Percentiles rank a stretch among this genome's conserved stretches.
These are phyloP conservation scores for Lacanobia wlatinum DNA, from an alignment of 2,888 invertebrate species.

Conservation along the genomic window DNA sequence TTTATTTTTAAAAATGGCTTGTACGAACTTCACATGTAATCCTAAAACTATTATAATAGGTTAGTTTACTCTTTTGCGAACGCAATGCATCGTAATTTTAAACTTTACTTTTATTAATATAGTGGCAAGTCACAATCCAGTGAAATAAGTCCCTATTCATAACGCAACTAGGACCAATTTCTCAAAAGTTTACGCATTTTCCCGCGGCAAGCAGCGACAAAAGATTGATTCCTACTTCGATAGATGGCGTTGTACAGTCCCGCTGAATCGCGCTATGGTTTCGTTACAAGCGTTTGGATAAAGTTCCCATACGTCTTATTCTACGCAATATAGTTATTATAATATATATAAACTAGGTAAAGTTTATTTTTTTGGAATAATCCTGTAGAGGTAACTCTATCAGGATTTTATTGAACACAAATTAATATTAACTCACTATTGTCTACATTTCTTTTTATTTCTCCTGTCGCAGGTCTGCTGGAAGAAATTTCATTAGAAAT, in stretches of 20 bases:
- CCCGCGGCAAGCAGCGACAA: not conserved
- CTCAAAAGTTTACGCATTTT: not conserved
- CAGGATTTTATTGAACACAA: not conserved
- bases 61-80: too few species aligned
- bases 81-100: too few species aligned
- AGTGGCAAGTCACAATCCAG: not conserved
- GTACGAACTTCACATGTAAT: not conserved
- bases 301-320: not conserved
- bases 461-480: too few species aligned
- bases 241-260: constrained; percentile 22
- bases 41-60: not conserved
- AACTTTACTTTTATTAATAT: too few species aligned
- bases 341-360: too few species aligned
- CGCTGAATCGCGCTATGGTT: constrained; percentile 4
- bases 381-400: not conserved
- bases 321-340: too few species aligned
- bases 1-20: not conserved
- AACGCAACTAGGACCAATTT: not conserved
- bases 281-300: not conserved
- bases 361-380: not conserved
- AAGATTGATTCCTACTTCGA: not conserved
- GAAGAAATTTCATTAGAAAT: too few species aligned
- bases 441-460: too few species aligned
- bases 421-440: too few species aligned
- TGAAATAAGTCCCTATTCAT: not conserved